These are phyloP conservation scores for Protobothrops flavoviridis DNA, from an alignment of 2,113 vertebrate species.

Conservation along the genomic window DNA sequence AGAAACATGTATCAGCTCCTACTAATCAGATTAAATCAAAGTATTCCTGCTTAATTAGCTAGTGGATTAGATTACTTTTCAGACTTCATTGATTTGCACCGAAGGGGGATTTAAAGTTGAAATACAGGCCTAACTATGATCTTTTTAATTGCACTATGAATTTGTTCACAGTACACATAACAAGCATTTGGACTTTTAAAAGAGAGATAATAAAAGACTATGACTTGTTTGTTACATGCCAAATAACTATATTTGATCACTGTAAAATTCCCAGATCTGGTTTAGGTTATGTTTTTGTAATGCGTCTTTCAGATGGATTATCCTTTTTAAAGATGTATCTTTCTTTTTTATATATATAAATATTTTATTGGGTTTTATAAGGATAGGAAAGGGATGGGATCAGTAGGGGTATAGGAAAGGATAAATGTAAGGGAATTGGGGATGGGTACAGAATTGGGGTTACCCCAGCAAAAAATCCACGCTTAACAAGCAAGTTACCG, in stretches of 20 bases:
- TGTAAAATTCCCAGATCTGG: background rate
- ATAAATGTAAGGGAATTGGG: too few species aligned
- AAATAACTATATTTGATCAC: slow-evolving; percentile 50
- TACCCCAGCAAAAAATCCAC: too few species aligned
- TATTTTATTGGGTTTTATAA: too few species aligned
- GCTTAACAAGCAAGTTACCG: too few species aligned
- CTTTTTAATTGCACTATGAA: slow-evolving; percentile 25
- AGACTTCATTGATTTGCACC: background rate
- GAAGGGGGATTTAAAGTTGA: background rate
- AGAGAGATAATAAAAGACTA: slow-evolving; percentile 9
- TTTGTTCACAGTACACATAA: slow-evolving; percentile 24
- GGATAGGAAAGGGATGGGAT: too few species aligned
- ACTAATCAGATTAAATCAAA: background rate
- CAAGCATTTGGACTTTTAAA: slow-evolving; percentile 32
- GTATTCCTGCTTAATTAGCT: background rate
- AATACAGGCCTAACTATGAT: background rate
- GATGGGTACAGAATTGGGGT: too few species aligned
- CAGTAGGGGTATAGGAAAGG: too few species aligned
- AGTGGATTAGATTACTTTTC: background rate
- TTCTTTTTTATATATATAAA: too few species aligned
- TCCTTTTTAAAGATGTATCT: background rate
- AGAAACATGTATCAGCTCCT: background rate
- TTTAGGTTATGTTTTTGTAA: background rate
- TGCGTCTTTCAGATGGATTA: background rate
- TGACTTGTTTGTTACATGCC: slow-evolving; percentile 40